A percentile compares a stretch with the other conserved stretches of the same genome.
phyloP scores from a whole-genome alignment of 2,888 invertebrate genomes.

The Aelia acuminata region DNA sequence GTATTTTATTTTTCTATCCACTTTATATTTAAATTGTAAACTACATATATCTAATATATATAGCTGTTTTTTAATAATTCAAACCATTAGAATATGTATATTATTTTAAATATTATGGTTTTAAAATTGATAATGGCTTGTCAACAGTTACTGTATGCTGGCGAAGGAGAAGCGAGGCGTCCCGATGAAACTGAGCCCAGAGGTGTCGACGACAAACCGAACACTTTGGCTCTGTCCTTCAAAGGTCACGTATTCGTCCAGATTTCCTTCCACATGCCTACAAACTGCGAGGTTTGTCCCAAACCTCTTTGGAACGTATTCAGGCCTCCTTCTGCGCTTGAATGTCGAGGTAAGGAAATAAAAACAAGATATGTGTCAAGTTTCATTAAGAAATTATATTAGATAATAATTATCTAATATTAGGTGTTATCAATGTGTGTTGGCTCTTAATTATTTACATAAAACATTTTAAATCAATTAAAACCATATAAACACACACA shows the following conservation, averaged over 20 bases:
- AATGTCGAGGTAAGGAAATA: constrained; percentile 84
- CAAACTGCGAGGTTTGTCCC: constrained; percentile 97
- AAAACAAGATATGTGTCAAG: background rate
- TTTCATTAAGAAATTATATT: too few species aligned
- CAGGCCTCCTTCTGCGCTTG: constrained; percentile 96
- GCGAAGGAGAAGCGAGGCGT: constrained; percentile 92
- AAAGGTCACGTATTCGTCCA: constrained; percentile 97
- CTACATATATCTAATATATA: too few species aligned
- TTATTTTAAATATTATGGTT: too few species aligned
- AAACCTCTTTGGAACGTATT: constrained; percentile 98
- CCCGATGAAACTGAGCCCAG: constrained; percentile 73
- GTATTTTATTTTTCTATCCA: constrained; percentile 68
- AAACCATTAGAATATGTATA: too few species aligned
- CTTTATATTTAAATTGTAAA: too few species aligned
- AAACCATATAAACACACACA: too few species aligned
- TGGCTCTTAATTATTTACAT: too few species aligned
- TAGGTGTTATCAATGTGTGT: too few species aligned
- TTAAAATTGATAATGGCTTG: too few species aligned
- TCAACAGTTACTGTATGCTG: constrained; percentile 93
- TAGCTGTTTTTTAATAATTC: too few species aligned
- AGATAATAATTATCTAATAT: too few species aligned
- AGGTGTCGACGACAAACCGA: constrained; percentile 72
- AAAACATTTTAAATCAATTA: too few species aligned
- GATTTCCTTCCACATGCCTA: constrained; percentile 98
- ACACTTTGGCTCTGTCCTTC: constrained; percentile 77